phyloP scores from a whole-genome alignment of 2,797 vertebrate genomes.

The Enteromius afrohamiltoni region DNA sequence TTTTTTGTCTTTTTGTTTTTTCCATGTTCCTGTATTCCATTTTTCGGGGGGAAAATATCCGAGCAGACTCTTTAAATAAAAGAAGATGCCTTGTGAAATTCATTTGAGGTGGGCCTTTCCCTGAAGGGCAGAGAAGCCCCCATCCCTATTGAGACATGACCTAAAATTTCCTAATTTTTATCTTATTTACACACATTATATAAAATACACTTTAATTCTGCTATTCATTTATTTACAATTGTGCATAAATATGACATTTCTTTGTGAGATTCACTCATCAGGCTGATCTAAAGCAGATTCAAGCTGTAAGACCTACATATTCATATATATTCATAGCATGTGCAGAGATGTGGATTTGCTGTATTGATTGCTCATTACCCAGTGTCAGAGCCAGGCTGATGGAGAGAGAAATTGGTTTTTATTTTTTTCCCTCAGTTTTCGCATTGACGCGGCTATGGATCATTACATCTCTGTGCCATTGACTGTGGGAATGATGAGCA shows the following conservation, averaged over 20 bases:
- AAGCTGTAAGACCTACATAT: conserved; percentile 9
- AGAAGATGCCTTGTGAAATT: conserved; percentile 17
- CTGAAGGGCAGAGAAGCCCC: background rate
- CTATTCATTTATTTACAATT: background rate
- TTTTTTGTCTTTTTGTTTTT: background rate
- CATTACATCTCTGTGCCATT: conserved; percentile 61
- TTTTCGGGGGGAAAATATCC: conserved; percentile 5
- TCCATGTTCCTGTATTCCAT: background rate
- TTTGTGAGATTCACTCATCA: background rate
- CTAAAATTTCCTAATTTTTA: conserved; percentile 13
- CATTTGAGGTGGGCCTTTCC: background rate
- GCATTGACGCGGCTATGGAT: conserved; percentile 63
- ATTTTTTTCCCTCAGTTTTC: conserved; percentile 43
- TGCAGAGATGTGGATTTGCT: conserved; percentile 37
- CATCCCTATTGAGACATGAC: conserved; percentile 26
- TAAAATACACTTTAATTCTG: background rate
- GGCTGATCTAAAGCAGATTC: conserved; percentile 8
- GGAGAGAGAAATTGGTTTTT: conserved; percentile 37
- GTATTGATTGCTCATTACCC: conserved; percentile 43
- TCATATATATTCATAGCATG: conserved; percentile 32
- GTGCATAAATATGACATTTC: background rate
- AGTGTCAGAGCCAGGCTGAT: conserved; percentile 63
- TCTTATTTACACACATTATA: background rate
- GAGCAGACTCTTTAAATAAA: conserved; percentile 9
- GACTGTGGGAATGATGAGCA: conserved; percentile 63